Base-by-base conservation (phyloP, 2,888 invertebrate species). In the Crematogaster levior region DNA sequence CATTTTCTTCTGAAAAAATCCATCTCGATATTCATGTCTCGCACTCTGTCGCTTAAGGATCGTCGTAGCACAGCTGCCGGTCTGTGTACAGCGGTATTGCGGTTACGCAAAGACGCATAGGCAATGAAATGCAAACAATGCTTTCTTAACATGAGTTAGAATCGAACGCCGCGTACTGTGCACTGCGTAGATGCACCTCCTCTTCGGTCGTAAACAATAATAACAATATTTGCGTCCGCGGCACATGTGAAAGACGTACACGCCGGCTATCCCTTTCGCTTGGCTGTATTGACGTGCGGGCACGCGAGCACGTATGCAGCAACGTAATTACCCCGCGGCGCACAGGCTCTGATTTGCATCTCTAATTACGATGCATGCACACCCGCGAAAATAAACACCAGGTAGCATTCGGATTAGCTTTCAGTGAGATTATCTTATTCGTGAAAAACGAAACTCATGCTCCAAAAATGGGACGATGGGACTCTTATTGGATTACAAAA, bases 61-160 rank as follows among this genome's bases (percentile, higher is more conserved):
- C 43, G 40, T 21, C 68, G 48, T 5, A 9, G 12, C 15, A 7
- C n/a, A n/a, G 27, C 24, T 46, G 65, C 27, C 56, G 40, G 7
- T 9, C 46, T n/a, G 40, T n/a, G 48, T 12, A 10, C 34, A 34
- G 7, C 46, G 65, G 30, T 37, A 77, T 77, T 21, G 77, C 72
- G 30, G 43, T 77, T 77, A 70, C 43, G 68, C 75, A 77, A 77
- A 53, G 40, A 21, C 27, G 75, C 77, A 68, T 66, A 43, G 27
- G 30, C 70, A 77, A 77, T 77, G 68, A 68, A 79, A 79, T 51
- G 68, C 82, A 82, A 82, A 82, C 82, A 79, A 61, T 68, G 68
- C 66, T 60, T 66, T 66, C 77, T 70, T 30, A 70, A 68, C 40
- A 53, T 30, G 51, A 75, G 51, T 46, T 63, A 63, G 51, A 48